phyloP scores from a whole-genome alignment of 2,797 vertebrate genomes.

The Clarias laeviceps region DNA sequence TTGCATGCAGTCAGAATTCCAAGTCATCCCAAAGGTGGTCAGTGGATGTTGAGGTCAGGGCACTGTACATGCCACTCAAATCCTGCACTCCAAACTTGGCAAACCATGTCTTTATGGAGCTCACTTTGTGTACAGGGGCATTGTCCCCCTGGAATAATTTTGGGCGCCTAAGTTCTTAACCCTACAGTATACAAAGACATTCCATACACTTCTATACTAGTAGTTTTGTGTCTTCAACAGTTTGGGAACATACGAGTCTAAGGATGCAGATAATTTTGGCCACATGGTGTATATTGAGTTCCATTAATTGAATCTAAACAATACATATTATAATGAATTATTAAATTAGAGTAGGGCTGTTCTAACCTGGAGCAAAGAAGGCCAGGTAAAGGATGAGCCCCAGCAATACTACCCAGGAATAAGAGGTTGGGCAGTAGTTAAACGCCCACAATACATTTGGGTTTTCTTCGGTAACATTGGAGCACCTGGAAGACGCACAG shows the following conservation, averaged over 20 bases:
- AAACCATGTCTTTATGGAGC: background rate
- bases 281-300: background rate
- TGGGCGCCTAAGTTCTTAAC: background rate
- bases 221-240: background rate
- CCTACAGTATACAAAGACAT: background rate
- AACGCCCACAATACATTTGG: slow-evolving; percentile 86
- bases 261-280: background rate
- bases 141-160: background rate
- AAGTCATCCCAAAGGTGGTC: background rate
- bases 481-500: slow-evolving; percentile 78
- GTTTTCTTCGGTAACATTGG: slow-evolving; percentile 76
- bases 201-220: background rate
- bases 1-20: background rate
- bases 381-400: slow-evolving; percentile 92
- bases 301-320: background rate
- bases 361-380: slow-evolving; percentile 92
- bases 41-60: background rate
- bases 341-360: background rate
- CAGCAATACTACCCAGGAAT: slow-evolving; percentile 89
- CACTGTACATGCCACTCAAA: background rate
- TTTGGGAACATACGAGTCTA: background rate
- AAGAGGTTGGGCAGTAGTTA: slow-evolving; percentile 93
- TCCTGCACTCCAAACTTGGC: background rate
- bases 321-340: background rate
- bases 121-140: background rate